Evolutionary conservation across 2,797 vertebrate species (phyloP).

Genomic region (Manis javanica): DNA sequence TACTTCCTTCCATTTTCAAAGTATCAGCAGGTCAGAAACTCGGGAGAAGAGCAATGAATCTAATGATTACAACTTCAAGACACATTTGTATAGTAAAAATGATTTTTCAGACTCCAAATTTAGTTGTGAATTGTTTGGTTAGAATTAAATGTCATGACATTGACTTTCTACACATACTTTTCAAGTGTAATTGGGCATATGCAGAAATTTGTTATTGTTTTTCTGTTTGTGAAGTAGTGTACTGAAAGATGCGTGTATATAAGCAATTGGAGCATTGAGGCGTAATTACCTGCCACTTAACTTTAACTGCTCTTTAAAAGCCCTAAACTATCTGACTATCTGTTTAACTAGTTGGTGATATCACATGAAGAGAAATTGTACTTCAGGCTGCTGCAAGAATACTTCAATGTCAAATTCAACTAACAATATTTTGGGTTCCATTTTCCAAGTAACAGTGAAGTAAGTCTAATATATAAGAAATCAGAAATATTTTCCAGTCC

Average conservation of each 20-base stretch:
- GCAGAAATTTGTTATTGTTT: not conserved
- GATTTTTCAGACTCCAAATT: not conserved
- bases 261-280: not conserved
- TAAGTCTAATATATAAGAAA: not conserved
- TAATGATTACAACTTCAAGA: not conserved
- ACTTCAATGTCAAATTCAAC: not conserved
- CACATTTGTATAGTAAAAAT: not conserved
- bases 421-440: not conserved
- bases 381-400: not conserved
- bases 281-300: not conserved
- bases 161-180: not conserved
- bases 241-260: not conserved
- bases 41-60: not conserved
- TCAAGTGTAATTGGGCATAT: not conserved
- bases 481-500: not conserved
- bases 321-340: not conserved
- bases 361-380: not conserved
- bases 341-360: not conserved
- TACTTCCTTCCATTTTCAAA: not conserved
- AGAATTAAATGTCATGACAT: not conserved
- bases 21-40: not conserved
- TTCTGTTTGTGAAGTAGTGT: not conserved
- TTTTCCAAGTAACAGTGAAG: not conserved
- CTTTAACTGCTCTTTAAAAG: not conserved
- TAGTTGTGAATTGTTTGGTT: not conserved